A percentile compares a stretch with the other conserved stretches of the same genome.
These are phyloP conservation scores for Hypsopygia costalis DNA, from an alignment of 2,888 invertebrate genomes.

Conservation along the genomic window DNA sequence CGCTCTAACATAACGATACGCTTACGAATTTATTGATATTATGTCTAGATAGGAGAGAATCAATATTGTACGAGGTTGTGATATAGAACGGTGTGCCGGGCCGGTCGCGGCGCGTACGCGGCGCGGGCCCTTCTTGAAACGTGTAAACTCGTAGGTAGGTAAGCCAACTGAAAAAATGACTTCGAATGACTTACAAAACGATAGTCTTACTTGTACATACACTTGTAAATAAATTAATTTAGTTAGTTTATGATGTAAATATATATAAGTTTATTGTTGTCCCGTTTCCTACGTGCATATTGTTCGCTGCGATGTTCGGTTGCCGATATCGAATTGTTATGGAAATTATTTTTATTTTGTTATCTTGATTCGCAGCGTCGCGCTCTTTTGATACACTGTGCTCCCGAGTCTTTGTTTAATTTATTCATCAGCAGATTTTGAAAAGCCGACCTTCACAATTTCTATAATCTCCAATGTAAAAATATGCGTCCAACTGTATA, in stretches of 20 bases:
- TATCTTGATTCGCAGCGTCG: background rate
- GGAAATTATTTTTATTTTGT: background rate
- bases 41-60: constrained; percentile 8
- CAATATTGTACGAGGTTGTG: constrained; percentile 8
- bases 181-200: background rate
- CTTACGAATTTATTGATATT: constrained; percentile 28
- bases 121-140: background rate
- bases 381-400: background rate
- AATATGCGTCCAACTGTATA: background rate
- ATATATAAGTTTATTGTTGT: background rate
- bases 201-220: background rate
- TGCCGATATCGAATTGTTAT: constrained; percentile 1
- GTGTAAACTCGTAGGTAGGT: background rate
- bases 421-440: too few relatives aligned
- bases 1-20: constrained; percentile 10
- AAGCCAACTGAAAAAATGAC: background rate
- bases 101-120: background rate
- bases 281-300: background rate
- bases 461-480: background rate
- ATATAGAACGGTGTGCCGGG: background rate
- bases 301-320: background rate
- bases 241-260: background rate
- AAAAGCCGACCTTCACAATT: too few relatives aligned
- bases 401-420: background rate
- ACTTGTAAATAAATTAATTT: background rate